These are phyloP conservation scores for Typhlichthys eigenmanni DNA, from an alignment of 2,797 vertebrate species.

Conservation along the genomic window DNA sequence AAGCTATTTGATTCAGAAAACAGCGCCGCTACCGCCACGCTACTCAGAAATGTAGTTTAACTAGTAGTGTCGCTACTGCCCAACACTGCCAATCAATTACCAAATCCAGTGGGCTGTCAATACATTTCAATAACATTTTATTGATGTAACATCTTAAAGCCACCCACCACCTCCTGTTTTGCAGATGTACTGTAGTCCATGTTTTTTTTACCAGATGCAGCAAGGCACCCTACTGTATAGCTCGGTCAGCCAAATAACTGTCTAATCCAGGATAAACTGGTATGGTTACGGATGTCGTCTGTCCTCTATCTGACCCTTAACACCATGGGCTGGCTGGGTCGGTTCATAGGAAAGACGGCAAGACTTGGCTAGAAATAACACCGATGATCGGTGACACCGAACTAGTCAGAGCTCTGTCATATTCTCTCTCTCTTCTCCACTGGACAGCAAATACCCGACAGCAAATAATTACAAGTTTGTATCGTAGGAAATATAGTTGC, in stretches of 20 bases:
- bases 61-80: too few species aligned
- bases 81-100: neutral
- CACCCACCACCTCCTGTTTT: slow-evolving; percentile 5
- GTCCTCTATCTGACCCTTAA: slow-evolving; percentile 55
- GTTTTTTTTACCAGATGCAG: slow-evolving; percentile 1
- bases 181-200: neutral
- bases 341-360: slow-evolving; percentile 48
- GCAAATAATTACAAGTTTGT: too few species aligned
- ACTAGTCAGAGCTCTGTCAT: too few species aligned
- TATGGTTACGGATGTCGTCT: slow-evolving; percentile 32
- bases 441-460: too few species aligned
- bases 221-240: slow-evolving; percentile 1
- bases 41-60: too few species aligned
- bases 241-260: slow-evolving; percentile 25
- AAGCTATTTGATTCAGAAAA: too few species aligned
- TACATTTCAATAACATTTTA: slow-evolving; percentile 12
- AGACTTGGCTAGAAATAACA: neutral
- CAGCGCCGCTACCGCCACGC: too few species aligned
- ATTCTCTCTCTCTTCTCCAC: too few species aligned
- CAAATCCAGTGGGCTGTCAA: neutral
- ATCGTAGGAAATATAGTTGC: too few species aligned
- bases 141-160: slow-evolving; percentile 14
- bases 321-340: slow-evolving; percentile 23
- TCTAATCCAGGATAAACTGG: slow-evolving; percentile 50
- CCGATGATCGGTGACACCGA: too few species aligned